A percentile compares a stretch with the other conserved stretches of the same genome.
Conservation (phyloP, 2,888 invertebrate genomes). For the Troides aeacus region DNA sequence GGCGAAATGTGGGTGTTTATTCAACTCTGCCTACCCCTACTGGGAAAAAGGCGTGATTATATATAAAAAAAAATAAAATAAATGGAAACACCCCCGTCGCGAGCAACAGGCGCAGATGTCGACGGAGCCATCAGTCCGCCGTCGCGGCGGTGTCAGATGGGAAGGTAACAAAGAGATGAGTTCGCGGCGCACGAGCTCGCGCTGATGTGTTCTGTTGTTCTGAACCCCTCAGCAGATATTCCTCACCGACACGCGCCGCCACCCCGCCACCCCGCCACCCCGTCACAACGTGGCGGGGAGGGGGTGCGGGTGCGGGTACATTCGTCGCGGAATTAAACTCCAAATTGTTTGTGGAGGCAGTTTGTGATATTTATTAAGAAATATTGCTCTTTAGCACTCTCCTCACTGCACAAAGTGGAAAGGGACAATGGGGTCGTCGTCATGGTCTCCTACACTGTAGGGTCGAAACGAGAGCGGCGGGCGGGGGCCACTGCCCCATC, state of each 20-base stretch:
- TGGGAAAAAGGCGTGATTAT: too few species aligned
- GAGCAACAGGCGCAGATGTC: too few species aligned
- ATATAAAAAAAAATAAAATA: too few species aligned
- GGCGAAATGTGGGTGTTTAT: too few species aligned
- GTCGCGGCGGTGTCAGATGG: too few species aligned
- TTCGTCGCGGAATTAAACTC: conserved; percentile 7
- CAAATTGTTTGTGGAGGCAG: conserved; percentile 21
- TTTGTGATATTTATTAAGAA: conserved; percentile 21
- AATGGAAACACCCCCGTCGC: too few species aligned
- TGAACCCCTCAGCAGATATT: not conserved
- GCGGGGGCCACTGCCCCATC: too few species aligned
- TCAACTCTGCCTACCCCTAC: too few species aligned
- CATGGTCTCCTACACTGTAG: too few species aligned
- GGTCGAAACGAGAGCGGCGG: too few species aligned
- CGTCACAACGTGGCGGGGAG: not conserved
- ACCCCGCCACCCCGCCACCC: not conserved
- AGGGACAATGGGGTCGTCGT: too few species aligned
- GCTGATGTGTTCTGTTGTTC: not conserved
- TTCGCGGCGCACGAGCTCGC: not conserved
- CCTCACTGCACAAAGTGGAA: not conserved
- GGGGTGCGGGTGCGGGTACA: not conserved
- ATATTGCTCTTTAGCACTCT: conserved; percentile 3
- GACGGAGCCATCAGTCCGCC: too few species aligned
- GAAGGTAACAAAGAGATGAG: not conserved
- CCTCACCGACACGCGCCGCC: conserved; percentile 9